Conservation (phyloP, 1,140 invertebrate genomes). For the Pseudomyrmex flavicornis region DNA sequence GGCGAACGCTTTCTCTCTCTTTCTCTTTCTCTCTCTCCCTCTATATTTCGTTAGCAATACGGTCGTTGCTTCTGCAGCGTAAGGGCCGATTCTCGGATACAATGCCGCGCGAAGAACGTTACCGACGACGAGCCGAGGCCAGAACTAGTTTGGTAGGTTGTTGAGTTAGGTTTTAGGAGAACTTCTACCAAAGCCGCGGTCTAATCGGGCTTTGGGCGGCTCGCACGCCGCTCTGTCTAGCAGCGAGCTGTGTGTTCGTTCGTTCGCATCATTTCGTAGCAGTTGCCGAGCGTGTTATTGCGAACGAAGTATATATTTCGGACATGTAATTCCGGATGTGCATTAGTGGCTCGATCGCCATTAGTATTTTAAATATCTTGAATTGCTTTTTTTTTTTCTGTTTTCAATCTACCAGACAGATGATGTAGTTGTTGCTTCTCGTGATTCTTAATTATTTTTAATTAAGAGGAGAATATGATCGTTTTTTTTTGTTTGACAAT, state of each 20-base stretch:
- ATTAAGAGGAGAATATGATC: too few relatives aligned
- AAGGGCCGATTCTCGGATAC: conserved; percentile 72
- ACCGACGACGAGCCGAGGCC: conserved; percentile 66
- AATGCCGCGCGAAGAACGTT: conserved; percentile 73
- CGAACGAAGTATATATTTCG: background rate
- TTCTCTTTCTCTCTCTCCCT: conserved; percentile 43
- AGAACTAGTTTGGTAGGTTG: conserved; percentile 84
- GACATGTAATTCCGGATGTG: too few relatives aligned
- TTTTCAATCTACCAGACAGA: too few relatives aligned
- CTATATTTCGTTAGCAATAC: conserved; percentile 71
- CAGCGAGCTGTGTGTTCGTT: conserved; percentile 21
- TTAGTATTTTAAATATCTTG: too few relatives aligned
- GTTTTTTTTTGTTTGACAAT: too few relatives aligned
- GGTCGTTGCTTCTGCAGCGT: conserved; percentile 72
- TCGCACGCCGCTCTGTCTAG: conserved; percentile 42
- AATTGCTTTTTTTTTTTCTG: too few relatives aligned
- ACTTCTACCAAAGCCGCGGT: conserved; percentile 69
- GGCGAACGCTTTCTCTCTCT: conserved; percentile 62
- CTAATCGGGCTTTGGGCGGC: conserved; percentile 63
- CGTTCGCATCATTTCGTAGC: conserved; percentile 7
- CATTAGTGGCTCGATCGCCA: too few relatives aligned
- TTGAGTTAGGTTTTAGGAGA: conserved; percentile 78
- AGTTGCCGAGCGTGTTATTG: background rate
- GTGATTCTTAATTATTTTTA: too few relatives aligned
- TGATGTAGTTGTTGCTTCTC: too few relatives aligned